Base-by-base conservation (phyloP, 2,113 vertebrate species). In the Argyrosomus japonicus region DNA sequence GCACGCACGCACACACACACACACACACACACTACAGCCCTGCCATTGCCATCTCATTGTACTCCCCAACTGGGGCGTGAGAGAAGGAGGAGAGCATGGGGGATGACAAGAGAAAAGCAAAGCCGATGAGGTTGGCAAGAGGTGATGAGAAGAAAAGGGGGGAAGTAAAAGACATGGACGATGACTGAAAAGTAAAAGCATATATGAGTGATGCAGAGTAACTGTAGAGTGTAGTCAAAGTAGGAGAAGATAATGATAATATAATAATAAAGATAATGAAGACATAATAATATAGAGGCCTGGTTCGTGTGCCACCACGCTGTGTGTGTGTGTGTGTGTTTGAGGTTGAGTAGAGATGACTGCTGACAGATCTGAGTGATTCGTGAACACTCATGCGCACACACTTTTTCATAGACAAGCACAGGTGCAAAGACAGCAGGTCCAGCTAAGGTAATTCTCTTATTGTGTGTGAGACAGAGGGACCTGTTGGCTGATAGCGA, bases 21-120 rank as follows among this genome's bases (percentile, higher is more conserved):
- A 14, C 15, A 40, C 70, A 61, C 57, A 74, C 57, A 36, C 78
- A 73, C 71, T 40, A 75, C 81, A 87, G 48, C 48, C 45, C 85
- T 89, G 80, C 88, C 71, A 65, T 82, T 87, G 86, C 78, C 73
- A 79, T 87, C 70, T 75, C 79, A 88, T 92, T 94, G 92, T 95
- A 70, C 89, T 92, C 83, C 87, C 85, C 89, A 93, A 92, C 90
- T 92, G 86, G 89, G 88, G 92, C 90, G 83, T 90, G 87, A 93
- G 89, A 87, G 83, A 79, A 57, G 77, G 86, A 89, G 87, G 84
- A 87, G 86, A 82, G 75, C 56, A n/a, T 57, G 63, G 43, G 76
- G 76, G 75, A 62, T 62, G 89, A 87, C 72, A 74, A 83, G 75
- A 82, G 79, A 82, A 85, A 84, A 70, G 80, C 57, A 77, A 51